Evolutionary conservation across 30 jellyfish, hydroid and myxozoan species (phyloP), one percentile per base, ranked within the genome.

Genomic region (Aurelia coerulea): DNA sequence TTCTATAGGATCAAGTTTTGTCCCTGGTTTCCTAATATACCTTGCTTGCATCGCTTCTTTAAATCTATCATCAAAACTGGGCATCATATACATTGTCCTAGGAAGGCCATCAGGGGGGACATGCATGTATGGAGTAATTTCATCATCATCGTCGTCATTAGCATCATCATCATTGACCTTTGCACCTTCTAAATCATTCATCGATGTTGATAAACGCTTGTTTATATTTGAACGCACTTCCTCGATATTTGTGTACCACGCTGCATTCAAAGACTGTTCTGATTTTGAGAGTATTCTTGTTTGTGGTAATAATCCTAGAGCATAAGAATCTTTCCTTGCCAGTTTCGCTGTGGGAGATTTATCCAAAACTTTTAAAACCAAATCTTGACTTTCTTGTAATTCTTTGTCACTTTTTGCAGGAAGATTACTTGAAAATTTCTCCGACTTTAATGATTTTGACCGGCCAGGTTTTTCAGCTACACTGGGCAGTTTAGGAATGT

Each of bases 81-180:
- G 97, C 86, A 89, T 62, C 51, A 69, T 11, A 50, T 46, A 89
- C 97, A 89, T 89, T 33, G 97, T 89, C 54, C 97, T 80, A 11
- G 97, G 97, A 23, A 83, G 65, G 39, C 97, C 97, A 89, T 89
- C 97, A 16, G 97, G 97, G 5, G 86, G 89, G 23, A 89, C 92
- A 74, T 70, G 75, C 76, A 89, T 50, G 80, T 39, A 89, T 15
- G 92, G 92, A 19, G 69, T 74, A 3, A 89, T 63, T 32, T 73
- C 90, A 31, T 54, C 74, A n/a, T 74, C 71, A 14, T 62, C 73
- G 19, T 84, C 73, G 6, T 69, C 75, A 46, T 46, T 14, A 46
- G 6, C 56, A 46, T 46, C 56, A 46, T 9, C 11, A 5, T 46
- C 56, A 46, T 9, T 6, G 56, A 46, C 68, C 54, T 59, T 58